phyloP scores from a whole-genome alignment of 2,888 invertebrate species.

The Drosophila algonquin region DNA sequence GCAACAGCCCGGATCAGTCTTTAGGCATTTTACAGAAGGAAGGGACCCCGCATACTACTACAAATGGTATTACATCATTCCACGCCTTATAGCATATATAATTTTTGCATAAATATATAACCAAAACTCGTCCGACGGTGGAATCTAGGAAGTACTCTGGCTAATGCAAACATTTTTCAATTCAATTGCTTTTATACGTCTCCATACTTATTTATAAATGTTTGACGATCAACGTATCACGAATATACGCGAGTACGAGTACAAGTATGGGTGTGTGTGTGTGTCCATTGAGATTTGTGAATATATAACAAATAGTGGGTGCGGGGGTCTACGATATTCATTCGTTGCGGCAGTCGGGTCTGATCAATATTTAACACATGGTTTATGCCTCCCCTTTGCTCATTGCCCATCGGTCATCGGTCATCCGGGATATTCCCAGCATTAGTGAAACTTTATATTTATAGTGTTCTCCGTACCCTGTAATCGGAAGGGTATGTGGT shows the following conservation, averaged over 20 bases:
- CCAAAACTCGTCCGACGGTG: constrained; percentile 24
- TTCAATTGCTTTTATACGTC: constrained; percentile 14
- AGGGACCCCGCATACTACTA: constrained; percentile 8
- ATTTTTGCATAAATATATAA: constrained; percentile 40
- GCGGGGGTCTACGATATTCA: constrained; percentile 26
- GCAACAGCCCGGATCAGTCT: constrained; percentile 16
- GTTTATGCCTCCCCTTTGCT: constrained; percentile 1
- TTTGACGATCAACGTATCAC: constrained; percentile 34
- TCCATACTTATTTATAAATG: constrained; percentile 24
- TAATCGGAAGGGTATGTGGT: neutral
- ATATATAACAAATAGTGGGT: constrained; percentile 32
- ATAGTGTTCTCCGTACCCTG: neutral
- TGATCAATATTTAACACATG: constrained; percentile 25
- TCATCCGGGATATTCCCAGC: constrained; percentile 15
- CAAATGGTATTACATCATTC: constrained; percentile 37
- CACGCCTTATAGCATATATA: constrained; percentile 21
- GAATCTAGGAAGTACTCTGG: constrained; percentile 31
- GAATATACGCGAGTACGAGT: neutral
- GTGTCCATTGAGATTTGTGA: neutral
- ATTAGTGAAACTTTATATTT: neutral
- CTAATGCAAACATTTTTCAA: constrained; percentile 31
- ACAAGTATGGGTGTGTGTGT: neutral
- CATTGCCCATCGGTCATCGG: neutral
- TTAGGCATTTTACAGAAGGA: constrained; percentile 8
- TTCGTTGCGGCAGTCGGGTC: constrained; percentile 18